These are phyloP conservation scores for Cyprinodon tularosa DNA, from an alignment of 2,113 vertebrate genomes.

Conservation along the genomic window DNA sequence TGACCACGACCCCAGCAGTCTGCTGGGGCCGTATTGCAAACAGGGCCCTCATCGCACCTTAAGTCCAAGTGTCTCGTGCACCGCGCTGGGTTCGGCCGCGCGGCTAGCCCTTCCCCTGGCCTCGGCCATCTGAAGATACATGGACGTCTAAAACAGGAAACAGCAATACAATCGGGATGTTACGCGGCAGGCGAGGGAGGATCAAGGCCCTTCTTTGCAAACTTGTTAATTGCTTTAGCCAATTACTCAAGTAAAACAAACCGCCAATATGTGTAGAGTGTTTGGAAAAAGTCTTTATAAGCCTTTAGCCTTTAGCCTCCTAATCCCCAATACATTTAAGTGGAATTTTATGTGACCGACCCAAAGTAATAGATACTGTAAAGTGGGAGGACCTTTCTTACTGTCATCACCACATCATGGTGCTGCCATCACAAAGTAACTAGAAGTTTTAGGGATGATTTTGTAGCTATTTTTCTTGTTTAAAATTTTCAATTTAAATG, in stretches of 20 bases:
- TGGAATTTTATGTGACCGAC: neutral
- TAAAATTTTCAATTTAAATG: no score
- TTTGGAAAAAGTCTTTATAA: neutral
- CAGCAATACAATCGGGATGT: slow-evolving; percentile 68
- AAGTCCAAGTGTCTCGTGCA: slow-evolving; percentile 87
- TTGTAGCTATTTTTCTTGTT: no score
- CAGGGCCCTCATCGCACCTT: slow-evolving; percentile 87
- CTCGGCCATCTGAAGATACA: slow-evolving; percentile 87
- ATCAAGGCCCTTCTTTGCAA: slow-evolving; percentile 7
- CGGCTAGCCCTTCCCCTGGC: slow-evolving; percentile 91
- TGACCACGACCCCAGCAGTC: slow-evolving; percentile 43
- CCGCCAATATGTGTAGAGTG: neutral
- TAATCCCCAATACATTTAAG: neutral
- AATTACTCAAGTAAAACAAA: slow-evolving; percentile 9
- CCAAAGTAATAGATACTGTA: neutral
- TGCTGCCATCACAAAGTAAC: neutral
- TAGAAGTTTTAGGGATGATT: no score
- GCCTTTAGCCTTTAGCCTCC: neutral
- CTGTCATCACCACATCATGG: neutral
- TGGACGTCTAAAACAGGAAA: slow-evolving; percentile 79
- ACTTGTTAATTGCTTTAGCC: slow-evolving; percentile 2
- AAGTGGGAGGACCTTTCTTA: neutral
- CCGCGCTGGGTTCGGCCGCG: slow-evolving; percentile 84
- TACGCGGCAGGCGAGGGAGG: slow-evolving; percentile 38
- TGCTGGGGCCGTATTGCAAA: slow-evolving; percentile 50